phyloP scores from a whole-genome alignment of 2,113 vertebrate genomes.

The Ancistrus triradiatus region DNA sequence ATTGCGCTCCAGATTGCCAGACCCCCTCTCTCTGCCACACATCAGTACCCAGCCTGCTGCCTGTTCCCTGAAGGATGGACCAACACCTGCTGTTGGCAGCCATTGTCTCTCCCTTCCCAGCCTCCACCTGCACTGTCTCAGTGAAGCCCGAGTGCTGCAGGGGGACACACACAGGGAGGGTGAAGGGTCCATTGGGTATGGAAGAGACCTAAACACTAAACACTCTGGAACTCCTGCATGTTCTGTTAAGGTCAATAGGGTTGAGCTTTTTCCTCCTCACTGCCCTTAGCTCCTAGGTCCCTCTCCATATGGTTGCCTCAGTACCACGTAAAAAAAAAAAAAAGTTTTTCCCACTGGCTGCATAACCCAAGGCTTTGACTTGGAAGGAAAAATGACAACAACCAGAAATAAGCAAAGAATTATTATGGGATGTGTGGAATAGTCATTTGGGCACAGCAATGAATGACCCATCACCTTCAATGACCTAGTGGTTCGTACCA shows the following conservation, averaged over 20 bases:
- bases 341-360: background rate
- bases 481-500: conserved; percentile 39
- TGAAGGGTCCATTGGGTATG: conserved; percentile 13
- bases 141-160: conserved; percentile 43
- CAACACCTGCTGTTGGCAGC: conserved; percentile 87
- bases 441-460: conserved; percentile 31
- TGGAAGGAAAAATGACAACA: conserved; percentile 36
- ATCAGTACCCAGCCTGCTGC: conserved; percentile 81
- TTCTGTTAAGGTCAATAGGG: conserved; percentile 54
- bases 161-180: conserved; percentile 38
- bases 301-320: conserved; percentile 75
- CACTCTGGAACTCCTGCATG: conserved; percentile 4
- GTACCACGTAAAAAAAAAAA: no score
- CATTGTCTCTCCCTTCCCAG: conserved; percentile 47
- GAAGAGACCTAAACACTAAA: conserved; percentile 17
- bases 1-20: conserved; percentile 75
- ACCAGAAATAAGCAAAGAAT: conserved; percentile 35
- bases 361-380: conserved; percentile 36
- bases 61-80: conserved; percentile 77
- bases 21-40: conserved; percentile 80
- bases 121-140: conserved; percentile 32
- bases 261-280: conserved; percentile 58
- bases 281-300: conserved; percentile 53
- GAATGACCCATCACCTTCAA: conserved; percentile 37
- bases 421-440: conserved; percentile 41